These are phyloP conservation scores for Pseudopodoces humilis DNA, from an alignment of 2,113 vertebrate species.

Conservation along the genomic window DNA sequence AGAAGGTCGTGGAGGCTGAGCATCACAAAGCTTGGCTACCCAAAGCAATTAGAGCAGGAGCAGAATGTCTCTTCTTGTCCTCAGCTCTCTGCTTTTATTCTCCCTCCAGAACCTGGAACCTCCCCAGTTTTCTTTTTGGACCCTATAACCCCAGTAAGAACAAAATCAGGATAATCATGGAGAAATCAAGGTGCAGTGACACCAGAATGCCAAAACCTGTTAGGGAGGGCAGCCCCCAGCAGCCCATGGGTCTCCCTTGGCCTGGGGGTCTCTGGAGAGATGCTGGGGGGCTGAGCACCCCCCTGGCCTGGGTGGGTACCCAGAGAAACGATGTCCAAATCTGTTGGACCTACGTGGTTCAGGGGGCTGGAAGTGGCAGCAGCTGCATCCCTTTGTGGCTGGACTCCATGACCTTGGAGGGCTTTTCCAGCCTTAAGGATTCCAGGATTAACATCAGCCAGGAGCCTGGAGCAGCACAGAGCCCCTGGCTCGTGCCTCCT, in stretches of 20 bases:
- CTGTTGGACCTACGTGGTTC: rapidly evolving
- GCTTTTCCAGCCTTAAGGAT: rapidly evolving
- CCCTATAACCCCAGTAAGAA: rapidly evolving
- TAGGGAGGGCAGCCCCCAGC: background rate
- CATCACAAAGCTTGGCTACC: background rate
- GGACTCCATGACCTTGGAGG: background rate
- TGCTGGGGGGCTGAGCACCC: background rate
- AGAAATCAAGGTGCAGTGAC: background rate
- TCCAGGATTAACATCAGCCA: rapidly evolving
- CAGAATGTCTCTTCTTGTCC: rapidly evolving
- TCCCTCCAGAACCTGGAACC: background rate
- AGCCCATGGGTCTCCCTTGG: background rate
- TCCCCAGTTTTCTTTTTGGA: background rate
- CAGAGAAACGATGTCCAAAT: rapidly evolving
- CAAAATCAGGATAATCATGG: background rate
- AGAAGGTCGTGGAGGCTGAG: rapidly evolving
- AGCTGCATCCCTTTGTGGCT: rapidly evolving
- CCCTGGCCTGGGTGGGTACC: background rate
- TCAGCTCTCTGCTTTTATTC: background rate
- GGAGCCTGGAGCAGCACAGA: background rate
- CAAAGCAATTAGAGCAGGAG: background rate
- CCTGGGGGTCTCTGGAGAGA: background rate
- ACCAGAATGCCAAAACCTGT: rapidly evolving
- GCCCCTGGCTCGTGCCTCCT: background rate
- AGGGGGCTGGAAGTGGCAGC: background rate